Conservation (phyloP, 2,113 vertebrate genomes). For the Nothoprocta perdicaria region DNA sequence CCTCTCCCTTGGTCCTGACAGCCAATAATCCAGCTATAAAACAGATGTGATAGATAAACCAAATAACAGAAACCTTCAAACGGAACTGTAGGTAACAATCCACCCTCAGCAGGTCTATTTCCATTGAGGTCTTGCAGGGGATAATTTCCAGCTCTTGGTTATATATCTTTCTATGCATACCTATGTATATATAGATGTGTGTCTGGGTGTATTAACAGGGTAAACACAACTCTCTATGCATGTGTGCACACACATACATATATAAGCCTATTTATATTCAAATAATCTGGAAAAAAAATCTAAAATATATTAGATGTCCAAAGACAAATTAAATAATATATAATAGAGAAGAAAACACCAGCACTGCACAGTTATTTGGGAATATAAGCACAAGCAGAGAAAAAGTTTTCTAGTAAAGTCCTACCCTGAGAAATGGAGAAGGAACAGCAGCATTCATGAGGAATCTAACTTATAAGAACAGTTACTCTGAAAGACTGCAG, state of each 20-base stretch:
- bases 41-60: background rate
- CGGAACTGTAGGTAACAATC: background rate
- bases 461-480: background rate
- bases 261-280: background rate
- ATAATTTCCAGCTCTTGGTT: background rate
- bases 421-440: background rate
- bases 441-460: background rate
- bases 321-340: background rate
- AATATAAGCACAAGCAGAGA: background rate
- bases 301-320: background rate
- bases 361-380: background rate
- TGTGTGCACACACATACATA: too few relatives aligned
- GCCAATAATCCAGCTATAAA: background rate
- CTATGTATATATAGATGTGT: accelerated
- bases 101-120: background rate
- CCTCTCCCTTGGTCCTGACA: background rate
- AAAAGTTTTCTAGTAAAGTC: background rate
- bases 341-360: accelerated
- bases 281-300: background rate
- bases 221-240: too few relatives aligned
- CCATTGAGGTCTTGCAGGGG: background rate
- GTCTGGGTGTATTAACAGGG: too few relatives aligned
- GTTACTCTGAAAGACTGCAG: background rate
- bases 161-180: background rate
- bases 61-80: background rate